Percentiles rank a stretch among this genome's conserved stretches.
These are phyloP conservation scores for Gallinago stenura DNA, from an alignment of 2,797 vertebrate genomes.

Conservation along the genomic window DNA sequence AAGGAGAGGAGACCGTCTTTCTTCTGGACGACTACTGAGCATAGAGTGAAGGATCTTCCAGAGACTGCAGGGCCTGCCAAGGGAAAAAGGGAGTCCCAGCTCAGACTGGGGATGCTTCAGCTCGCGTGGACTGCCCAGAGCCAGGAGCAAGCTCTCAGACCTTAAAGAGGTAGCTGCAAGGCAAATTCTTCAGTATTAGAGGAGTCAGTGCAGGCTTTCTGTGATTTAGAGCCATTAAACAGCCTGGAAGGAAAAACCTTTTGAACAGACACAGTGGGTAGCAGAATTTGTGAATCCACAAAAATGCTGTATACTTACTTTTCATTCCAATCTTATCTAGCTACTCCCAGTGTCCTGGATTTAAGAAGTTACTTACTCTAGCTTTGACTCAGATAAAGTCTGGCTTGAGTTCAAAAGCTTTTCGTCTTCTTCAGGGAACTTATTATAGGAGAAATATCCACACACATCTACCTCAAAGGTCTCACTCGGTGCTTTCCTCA, in stretches of 20 bases:
- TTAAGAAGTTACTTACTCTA: not conserved
- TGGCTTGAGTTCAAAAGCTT: not conserved
- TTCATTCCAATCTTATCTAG: not conserved
- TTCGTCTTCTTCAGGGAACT: not conserved
- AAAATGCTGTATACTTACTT: not conserved
- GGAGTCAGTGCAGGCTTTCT: not conserved
- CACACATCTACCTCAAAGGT: not conserved
- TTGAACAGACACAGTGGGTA: not conserved
- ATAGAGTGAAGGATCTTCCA: not conserved
- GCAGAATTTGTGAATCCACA: not conserved
- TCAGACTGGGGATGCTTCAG: not conserved
- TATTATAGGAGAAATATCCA: slow-evolving; percentile 19
- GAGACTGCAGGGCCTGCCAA: not conserved
- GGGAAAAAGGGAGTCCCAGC: not conserved
- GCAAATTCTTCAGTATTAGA: not conserved
- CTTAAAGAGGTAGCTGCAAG: not conserved
- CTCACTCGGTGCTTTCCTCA: not conserved
- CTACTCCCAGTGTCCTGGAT: not conserved
- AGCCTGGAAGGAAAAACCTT: not conserved
- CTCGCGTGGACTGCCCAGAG: not conserved
- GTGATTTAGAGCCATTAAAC: not conserved
- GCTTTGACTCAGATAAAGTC: slow-evolving; percentile 27
- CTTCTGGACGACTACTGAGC: not conserved
- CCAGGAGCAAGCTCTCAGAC: not conserved
- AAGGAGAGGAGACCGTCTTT: not conserved